A percentile compares a stretch with the other conserved stretches of the same genome.
Conservation (phyloP, 2,113 vertebrate species). For the Alligator mississippiensis region DNA sequence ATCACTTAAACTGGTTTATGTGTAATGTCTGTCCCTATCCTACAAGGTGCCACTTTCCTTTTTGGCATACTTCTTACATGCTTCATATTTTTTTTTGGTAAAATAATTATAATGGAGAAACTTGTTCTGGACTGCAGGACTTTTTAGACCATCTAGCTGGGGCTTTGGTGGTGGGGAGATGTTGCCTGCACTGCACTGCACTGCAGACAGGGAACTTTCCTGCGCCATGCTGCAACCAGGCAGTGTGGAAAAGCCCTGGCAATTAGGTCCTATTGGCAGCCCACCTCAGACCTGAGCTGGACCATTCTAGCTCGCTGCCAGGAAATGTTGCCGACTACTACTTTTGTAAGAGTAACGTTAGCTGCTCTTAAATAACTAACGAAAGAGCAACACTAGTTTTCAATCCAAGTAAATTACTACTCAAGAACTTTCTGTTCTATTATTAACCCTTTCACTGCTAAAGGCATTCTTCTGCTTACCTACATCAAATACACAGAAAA, state of each 20-base stretch:
- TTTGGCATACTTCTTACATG: too few species aligned
- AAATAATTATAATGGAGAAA: not conserved
- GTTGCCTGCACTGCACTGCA: too few species aligned
- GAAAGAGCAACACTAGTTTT: not conserved
- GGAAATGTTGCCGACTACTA: not conserved
- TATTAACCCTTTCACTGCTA: conserved; percentile 31
- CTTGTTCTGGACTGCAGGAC: not conserved
- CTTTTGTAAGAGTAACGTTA: conserved; percentile 1
- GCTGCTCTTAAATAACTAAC: not conserved
- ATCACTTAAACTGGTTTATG: too few species aligned
- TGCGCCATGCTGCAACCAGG: too few species aligned
- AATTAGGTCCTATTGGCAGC: too few species aligned
- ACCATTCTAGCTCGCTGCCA: too few species aligned
- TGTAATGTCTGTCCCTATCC: too few species aligned
- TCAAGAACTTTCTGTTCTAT: not conserved
- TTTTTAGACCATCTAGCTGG: not conserved
- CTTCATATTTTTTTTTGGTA: not conserved
- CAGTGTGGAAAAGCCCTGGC: too few species aligned
- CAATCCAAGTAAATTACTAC: not conserved
- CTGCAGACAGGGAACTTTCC: too few species aligned
- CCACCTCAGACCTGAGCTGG: too few species aligned
- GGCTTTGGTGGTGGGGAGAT: too few species aligned
- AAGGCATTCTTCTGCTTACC: conserved; percentile 17
- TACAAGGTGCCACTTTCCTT: too few species aligned
- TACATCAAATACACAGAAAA: not conserved